phyloP scores from a whole-genome alignment of 2,113 vertebrate species.

The Datnioides undecimradiatus region DNA sequence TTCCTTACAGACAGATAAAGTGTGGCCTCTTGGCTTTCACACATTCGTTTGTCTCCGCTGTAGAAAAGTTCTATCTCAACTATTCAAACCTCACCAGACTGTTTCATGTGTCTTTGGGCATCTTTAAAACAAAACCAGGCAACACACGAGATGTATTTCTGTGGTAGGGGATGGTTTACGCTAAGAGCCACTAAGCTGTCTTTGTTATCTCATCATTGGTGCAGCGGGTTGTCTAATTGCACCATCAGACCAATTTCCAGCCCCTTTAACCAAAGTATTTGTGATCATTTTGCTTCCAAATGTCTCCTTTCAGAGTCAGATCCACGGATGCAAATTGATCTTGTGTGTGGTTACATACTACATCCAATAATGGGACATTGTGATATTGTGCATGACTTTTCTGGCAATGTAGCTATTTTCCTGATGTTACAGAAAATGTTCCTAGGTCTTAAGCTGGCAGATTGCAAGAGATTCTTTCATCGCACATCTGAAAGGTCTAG shows the following conservation, averaged over 20 bases:
- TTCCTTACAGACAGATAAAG: conserved; percentile 12
- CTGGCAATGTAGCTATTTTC: not conserved
- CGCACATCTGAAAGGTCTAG: not conserved
- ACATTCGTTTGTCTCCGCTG: not conserved
- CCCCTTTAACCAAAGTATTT: not conserved
- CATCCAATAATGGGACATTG: not conserved
- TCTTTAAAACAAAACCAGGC: conserved; percentile 10
- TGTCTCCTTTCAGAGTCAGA: not conserved
- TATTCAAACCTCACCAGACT: not conserved
- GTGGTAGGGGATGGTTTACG: conserved; percentile 23
- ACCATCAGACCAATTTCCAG: conserved; percentile 7
- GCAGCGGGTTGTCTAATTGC: conserved; percentile 2
- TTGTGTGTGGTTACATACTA: not conserved
- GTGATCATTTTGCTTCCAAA: not conserved
- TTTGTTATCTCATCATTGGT: conserved; percentile 1
- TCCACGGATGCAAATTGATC: not conserved
- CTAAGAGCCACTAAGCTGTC: not conserved
- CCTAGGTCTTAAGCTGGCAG: not conserved
- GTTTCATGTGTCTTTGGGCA: not conserved
- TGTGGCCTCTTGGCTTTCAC: not conserved
- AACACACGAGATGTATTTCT: conserved; percentile 19
- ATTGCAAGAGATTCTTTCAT: not conserved
- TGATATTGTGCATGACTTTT: not conserved
- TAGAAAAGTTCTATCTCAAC: not conserved
- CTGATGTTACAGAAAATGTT: not conserved